Percentiles rank a stretch among this genome's conserved stretches.
Evolutionary conservation across 2,797 vertebrate genomes (phyloP).

Genomic region (Cetoscarus ocellatus): DNA sequence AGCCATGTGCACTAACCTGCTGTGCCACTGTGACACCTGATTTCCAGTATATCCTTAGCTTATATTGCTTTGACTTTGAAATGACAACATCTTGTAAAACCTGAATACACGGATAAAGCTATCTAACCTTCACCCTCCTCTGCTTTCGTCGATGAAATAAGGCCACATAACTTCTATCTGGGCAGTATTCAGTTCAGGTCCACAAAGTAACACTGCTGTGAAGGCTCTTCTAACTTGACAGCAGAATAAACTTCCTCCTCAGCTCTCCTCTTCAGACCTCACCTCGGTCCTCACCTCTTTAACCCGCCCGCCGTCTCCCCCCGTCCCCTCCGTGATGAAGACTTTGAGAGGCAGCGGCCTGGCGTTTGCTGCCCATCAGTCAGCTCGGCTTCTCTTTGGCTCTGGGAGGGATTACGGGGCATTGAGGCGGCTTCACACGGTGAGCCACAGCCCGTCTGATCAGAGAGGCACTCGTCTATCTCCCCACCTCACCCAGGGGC

Average conservation of each 20-base stretch:
- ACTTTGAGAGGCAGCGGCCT: constrained; percentile 43
- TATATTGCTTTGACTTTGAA: too few species aligned
- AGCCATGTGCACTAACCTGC: too few species aligned
- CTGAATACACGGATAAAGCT: too few species aligned
- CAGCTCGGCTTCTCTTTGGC: constrained; percentile 52
- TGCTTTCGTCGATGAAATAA: too few species aligned
- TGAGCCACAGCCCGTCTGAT: constrained; percentile 74
- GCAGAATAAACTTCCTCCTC: constrained; percentile 43
- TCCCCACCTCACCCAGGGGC: constrained; percentile 58
- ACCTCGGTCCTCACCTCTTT: constrained; percentile 45
- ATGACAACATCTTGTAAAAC: too few species aligned
- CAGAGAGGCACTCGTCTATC: constrained; percentile 65
- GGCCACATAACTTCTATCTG: neutral
- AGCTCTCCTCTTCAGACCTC: constrained; percentile 29
- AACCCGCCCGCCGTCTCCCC: constrained; percentile 33
- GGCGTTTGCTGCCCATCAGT: constrained; percentile 65
- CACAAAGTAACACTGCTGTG: neutral
- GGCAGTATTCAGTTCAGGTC: neutral
- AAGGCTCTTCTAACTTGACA: constrained; percentile 18
- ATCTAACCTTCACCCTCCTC: too few species aligned
- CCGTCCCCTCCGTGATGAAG: constrained; percentile 43
- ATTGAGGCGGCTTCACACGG: constrained; percentile 69
- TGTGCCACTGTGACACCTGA: too few species aligned
- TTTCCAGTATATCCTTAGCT: too few species aligned
- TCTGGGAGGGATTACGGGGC: constrained; percentile 71